Conservation (phyloP, 2,797 vertebrate genomes). For the Rhyacichthys aspro region DNA sequence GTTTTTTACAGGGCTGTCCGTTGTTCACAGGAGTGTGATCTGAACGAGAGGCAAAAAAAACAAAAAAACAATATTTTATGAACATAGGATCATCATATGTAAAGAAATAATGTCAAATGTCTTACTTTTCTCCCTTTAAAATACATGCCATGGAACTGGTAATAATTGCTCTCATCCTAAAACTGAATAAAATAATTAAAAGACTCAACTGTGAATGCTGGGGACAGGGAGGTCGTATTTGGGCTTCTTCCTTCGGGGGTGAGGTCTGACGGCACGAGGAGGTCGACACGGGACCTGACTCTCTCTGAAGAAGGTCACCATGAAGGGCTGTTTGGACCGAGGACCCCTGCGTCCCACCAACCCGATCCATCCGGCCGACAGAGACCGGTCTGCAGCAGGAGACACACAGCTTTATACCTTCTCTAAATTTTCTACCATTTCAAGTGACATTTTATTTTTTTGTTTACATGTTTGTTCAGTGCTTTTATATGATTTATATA, state of each 20-base stretch:
- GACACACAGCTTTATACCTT: too few relatives aligned
- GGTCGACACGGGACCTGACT: slow-evolving; percentile 81
- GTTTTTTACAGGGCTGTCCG: slow-evolving; percentile 87
- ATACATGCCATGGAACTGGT: too few relatives aligned
- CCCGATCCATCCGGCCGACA: slow-evolving; percentile 89
- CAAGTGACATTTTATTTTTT: too few relatives aligned
- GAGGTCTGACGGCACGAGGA: slow-evolving; percentile 79
- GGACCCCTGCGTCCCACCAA: slow-evolving; percentile 88
- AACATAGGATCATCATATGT: too few relatives aligned
- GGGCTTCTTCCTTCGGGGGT: slow-evolving; percentile 79
- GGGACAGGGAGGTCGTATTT: slow-evolving; percentile 86
- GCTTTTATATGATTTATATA: too few relatives aligned
- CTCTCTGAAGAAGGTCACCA: slow-evolving; percentile 96
- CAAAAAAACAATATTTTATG: too few relatives aligned
- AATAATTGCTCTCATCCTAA: too few relatives aligned
- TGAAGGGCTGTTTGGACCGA: slow-evolving; percentile 93
- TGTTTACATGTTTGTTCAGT: too few relatives aligned
- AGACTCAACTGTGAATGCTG: slow-evolving; percentile 84
- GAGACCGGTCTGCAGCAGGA: slow-evolving; percentile 82
- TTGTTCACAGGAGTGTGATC: slow-evolving; percentile 78
- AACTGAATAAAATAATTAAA: neutral
- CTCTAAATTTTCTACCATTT: too few relatives aligned
- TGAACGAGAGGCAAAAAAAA: slow-evolving; percentile 47
- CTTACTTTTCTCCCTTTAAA: too few relatives aligned
- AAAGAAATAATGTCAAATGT: too few relatives aligned